Base-by-base conservation (phyloP, 1,140 invertebrate species). In the Brachionus rubens region DNA sequence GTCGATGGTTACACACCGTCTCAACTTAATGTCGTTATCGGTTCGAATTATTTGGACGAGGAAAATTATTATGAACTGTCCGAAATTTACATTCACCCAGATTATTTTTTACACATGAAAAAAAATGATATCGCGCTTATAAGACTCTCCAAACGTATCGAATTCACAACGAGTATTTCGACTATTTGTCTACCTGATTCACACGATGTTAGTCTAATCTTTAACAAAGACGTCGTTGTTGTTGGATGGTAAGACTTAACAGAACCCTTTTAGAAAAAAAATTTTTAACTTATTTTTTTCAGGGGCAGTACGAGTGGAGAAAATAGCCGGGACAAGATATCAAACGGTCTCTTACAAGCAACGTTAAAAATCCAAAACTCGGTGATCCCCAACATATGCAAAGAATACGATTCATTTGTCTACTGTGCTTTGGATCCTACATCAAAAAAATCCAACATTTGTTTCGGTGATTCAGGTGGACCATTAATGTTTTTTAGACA, bases 231-330 rank as follows among this genome's bases (percentile, higher is more conserved):
- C 36, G 54, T 59, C 0, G 54, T 59, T n/a, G 54, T 59, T 19
- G 28, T 59, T 3, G 54, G 54, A 12, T 59, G 54, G 54, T 59
- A 59, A 36, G 1, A 59, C 9, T 12, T 16, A 19, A 59, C 9
- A 36, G 19, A n/a, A 16, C n/a, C 9, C 33, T 36, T 36, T 36
- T 28, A 28, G 9, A 12, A 21, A 52, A 52, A 52, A 52, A 54
- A 33, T 26, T 48, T 48, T 48, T 3, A 48, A 40, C 9, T 36
- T 40, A 19, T 59, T 19, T 21, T 40, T 26, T 59, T 59, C 33
- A 59, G 54, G 54, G 54, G 54, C 33, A 59, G 54, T 36, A 59
- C 54, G 12, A 59, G 36, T 59, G 54, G 54, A 36, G 54, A 59
- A 28, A 59, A 59, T 12, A 59, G 16, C 2, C 30, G 54, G 3